A percentile compares a stretch with the other conserved stretches of the same genome.
Conservation (phyloP, 2,888 invertebrate species). For the Apocheima hispidaria region DNA sequence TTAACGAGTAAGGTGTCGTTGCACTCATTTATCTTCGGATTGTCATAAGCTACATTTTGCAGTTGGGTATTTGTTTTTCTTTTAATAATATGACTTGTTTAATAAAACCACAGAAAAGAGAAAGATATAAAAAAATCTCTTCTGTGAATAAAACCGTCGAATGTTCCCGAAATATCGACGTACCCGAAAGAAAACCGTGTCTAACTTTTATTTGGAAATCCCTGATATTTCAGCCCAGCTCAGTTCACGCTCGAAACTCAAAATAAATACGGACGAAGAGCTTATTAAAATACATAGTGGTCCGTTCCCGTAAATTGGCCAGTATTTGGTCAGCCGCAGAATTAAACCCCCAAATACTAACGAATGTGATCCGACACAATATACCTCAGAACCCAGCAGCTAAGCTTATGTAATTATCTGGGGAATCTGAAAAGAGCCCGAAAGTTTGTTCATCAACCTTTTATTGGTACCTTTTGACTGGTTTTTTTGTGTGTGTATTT, state of each 20-base stretch:
- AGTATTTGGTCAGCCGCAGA: slow-evolving; percentile 55
- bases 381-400: background rate
- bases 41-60: no score
- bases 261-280: slow-evolving; percentile 15
- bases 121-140: no score
- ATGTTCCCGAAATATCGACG: background rate
- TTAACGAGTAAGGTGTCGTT: no score
- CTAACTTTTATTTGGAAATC: background rate
- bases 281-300: slow-evolving; percentile 42
- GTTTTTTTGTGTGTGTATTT: no score
- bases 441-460: no score
- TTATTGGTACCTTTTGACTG: no score
- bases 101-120: no score
- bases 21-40: no score
- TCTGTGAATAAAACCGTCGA: no score
- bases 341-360: slow-evolving; percentile 57
- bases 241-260: slow-evolving; percentile 5
- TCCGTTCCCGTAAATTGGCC: slow-evolving; percentile 48
- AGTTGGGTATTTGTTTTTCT: no score
- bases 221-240: background rate
- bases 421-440: background rate
- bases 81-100: no score
- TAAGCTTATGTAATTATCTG: background rate
- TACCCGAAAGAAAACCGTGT: background rate
- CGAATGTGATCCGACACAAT: slow-evolving; percentile 47